Evolutionary conservation across 2,888 invertebrate genomes (phyloP).

Genomic region (Operophtera brumata): DNA sequence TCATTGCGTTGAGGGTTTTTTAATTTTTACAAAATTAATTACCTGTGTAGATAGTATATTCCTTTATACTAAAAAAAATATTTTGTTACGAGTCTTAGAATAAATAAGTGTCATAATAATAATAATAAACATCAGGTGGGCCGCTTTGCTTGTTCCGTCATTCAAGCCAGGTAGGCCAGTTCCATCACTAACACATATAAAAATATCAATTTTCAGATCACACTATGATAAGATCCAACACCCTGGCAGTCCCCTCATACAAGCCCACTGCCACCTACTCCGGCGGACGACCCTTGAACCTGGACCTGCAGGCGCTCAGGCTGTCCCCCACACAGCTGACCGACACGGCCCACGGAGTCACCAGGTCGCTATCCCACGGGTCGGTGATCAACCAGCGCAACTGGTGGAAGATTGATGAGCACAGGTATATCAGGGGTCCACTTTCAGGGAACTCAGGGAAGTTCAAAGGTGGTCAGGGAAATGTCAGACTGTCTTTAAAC

Average conservation of each 20-base stretch:
- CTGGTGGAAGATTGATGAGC: slow-evolving; percentile 78
- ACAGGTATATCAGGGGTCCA: slow-evolving; percentile 17
- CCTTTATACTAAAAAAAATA: no score
- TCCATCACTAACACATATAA: no score
- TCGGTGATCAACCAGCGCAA: slow-evolving; percentile 80
- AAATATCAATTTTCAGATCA: slow-evolving; percentile 58
- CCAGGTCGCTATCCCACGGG: slow-evolving; percentile 83
- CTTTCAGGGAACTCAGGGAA: not conserved
- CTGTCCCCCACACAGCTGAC: slow-evolving; percentile 67
- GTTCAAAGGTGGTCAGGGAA: no score
- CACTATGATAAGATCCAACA: slow-evolving; percentile 78
- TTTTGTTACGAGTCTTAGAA: no score
- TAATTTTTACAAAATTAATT: no score
- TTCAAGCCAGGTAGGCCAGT: no score
- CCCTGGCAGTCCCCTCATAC: slow-evolving; percentile 74
- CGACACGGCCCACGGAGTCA: slow-evolving; percentile 72
- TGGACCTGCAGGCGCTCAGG: slow-evolving; percentile 65
- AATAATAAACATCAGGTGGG: no score
- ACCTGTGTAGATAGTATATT: no score
- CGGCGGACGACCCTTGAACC: slow-evolving; percentile 61
- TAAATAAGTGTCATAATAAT: no score
- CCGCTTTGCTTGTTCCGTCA: no score
- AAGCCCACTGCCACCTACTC: slow-evolving; percentile 65
- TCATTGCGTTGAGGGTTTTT: no score
- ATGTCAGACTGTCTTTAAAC: no score